Percentiles rank a stretch among this genome's conserved stretches.
These are phyloP conservation scores for Octodon degus DNA, from an alignment of 2,113 vertebrate genomes.

Conservation along the genomic window DNA sequence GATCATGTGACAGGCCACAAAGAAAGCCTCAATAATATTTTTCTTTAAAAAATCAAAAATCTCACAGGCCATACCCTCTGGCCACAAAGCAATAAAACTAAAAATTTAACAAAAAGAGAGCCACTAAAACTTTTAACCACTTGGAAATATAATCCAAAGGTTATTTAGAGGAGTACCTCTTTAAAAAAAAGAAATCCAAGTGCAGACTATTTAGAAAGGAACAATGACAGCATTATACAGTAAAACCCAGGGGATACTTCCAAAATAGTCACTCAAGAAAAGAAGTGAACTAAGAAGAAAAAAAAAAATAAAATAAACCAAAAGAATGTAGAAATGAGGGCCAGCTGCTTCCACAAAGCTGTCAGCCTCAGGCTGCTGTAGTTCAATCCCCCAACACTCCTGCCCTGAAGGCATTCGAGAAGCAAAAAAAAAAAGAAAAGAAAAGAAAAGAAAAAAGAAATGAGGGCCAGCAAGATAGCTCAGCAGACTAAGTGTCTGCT, in stretches of 20 bases:
- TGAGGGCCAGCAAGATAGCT: no score
- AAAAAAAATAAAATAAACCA: conserved; percentile 26
- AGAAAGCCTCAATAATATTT: conserved; percentile 51
- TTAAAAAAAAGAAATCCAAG: conserved; percentile 64
- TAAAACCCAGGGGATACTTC: conserved; percentile 30
- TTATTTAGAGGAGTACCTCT: conserved; percentile 62
- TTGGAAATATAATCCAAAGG: conserved; percentile 63
- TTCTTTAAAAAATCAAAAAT: conserved; percentile 56
- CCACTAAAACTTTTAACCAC: conserved; percentile 60
- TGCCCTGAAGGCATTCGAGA: no score
- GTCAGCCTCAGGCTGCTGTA: no score
- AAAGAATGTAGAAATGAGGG: conserved; percentile 29
- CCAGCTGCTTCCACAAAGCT: no score
- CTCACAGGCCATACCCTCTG: conserved; percentile 51
- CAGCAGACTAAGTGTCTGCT: no score
- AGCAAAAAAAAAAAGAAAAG: no score
- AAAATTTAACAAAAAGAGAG: conserved; percentile 71
- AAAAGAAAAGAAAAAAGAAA: conserved; percentile 48
- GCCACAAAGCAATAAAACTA: conserved; percentile 69
- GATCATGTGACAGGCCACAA: conserved; percentile 51
- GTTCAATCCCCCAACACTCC: no score
- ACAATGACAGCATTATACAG: conserved; percentile 53
- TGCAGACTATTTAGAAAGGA: conserved; percentile 64
- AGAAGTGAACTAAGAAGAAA: neutral
- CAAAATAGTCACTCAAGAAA: conserved; percentile 44